These are phyloP conservation scores for Glaucidium brasilianum DNA, from an alignment of 2,113 vertebrate species.

Conservation along the genomic window DNA sequence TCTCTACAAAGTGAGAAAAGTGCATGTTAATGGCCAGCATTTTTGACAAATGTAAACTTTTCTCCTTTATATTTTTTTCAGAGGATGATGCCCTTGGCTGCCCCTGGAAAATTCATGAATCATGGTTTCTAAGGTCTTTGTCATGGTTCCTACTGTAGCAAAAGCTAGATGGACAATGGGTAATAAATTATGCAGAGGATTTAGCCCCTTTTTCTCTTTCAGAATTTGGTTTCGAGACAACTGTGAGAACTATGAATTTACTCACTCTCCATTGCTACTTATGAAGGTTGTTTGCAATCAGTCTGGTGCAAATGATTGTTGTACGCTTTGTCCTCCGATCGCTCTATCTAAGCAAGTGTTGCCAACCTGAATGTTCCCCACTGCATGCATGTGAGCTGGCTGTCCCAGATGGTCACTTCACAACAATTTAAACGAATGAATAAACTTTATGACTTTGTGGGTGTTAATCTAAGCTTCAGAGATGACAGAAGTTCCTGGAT, in stretches of 20 bases:
- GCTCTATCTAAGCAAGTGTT: neutral
- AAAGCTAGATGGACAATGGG: constrained; percentile 1
- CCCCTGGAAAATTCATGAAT: constrained; percentile 39
- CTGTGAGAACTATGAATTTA: neutral
- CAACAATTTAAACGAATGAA: neutral
- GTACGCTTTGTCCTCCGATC: neutral
- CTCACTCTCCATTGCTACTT: neutral
- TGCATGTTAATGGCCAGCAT: neutral
- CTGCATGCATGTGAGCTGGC: neutral
- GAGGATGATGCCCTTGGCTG: constrained; percentile 49
- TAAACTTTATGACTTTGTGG: neutral
- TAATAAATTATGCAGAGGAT: constrained; percentile 4
- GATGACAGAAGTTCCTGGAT: neutral
- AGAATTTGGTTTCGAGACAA: neutral
- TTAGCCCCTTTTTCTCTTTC: neutral
- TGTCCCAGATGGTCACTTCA: neutral
- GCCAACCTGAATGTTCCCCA: neutral
- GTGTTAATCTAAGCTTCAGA: neutral
- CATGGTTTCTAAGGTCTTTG: constrained; percentile 53
- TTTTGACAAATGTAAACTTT: constrained; percentile 19
- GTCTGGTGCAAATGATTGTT: neutral
- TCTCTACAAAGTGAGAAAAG: neutral
- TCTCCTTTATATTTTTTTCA: constrained; percentile 22
- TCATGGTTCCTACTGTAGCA: neutral
- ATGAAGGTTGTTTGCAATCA: neutral